phyloP scores from a whole-genome alignment of 2,888 invertebrate genomes.

The Eucera pruinosa region DNA sequence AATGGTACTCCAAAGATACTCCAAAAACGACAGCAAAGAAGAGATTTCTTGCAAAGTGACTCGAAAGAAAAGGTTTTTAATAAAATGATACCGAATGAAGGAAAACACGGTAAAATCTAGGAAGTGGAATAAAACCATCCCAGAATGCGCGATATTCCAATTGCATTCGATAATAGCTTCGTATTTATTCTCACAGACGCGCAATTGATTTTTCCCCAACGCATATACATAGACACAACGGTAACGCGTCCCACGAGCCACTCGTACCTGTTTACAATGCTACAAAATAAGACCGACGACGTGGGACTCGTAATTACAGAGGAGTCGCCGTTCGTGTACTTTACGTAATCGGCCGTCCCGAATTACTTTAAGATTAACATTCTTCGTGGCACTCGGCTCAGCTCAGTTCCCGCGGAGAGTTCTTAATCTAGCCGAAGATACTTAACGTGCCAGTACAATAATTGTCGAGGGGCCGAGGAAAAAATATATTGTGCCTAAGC shows the following conservation, averaged over 20 bases:
- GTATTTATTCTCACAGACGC: too few species aligned
- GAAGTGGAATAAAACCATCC: too few species aligned
- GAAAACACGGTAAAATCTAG: too few species aligned
- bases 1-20: too few species aligned
- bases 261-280: slow-evolving; percentile 49
- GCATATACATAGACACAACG: slow-evolving; percentile 56
- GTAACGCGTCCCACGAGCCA: slow-evolving; percentile 53
- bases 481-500: slow-evolving; percentile 7
- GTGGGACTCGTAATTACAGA: slow-evolving; percentile 63
- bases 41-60: too few species aligned
- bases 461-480: slow-evolving; percentile 3
- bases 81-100: too few species aligned
- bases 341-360: slow-evolving; percentile 54
- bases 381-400: slow-evolving; percentile 8
- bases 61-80: too few species aligned
- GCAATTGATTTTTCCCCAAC: slow-evolving; percentile 27
- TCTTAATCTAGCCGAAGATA: slow-evolving; percentile 37
- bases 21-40: too few species aligned
- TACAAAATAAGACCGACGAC: slow-evolving; percentile 51
- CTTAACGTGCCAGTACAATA: slow-evolving; percentile 30
- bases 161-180: too few species aligned
- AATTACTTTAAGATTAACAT: slow-evolving; percentile 55
- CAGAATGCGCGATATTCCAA: too few species aligned
- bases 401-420: slow-evolving; percentile 22
- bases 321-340: slow-evolving; percentile 33